Evolutionary conservation across 2,113 vertebrate genomes (phyloP), one percentile per base, ranked within the genome.

Genomic region (Girardinichthys multiradiatus): DNA sequence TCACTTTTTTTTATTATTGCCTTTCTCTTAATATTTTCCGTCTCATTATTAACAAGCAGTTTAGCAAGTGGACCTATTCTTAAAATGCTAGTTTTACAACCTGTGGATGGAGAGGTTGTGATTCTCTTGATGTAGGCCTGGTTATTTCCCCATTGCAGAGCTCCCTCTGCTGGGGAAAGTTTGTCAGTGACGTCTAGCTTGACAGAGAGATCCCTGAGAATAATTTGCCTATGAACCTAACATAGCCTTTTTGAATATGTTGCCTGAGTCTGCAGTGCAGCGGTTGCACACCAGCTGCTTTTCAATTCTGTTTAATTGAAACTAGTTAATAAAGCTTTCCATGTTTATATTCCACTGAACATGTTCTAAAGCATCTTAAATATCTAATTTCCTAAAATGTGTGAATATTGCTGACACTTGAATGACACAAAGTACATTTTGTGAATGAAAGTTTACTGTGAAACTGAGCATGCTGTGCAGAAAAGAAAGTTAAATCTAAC

Each of bases 401-500:
- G 61, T 79, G 72, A 78, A 76, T 71, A 80, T 70, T 75, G 24
- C 76, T 85, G 84, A 92, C 89, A 90, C 89, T 89, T 93, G 89
- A 92, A 91, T 91, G 89, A 86, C 81, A 80, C 84, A 89, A 82
- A 79, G 65, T 82, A 77, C 24, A 58, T 76, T 86, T 85, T 89
- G 83, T 86, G 89, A 86, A 72, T 76, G 81, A 87, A 74, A 68
- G 85, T 86, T 90, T 88, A 91, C 90, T 91, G 90, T 92, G 89
- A 90, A 88, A 90, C 73, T 72, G 66, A 89, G 82, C 80, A 80
- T 70, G 82, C 81, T 88, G 82, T 87, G 89, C 78, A 76, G 75
- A 79, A 74, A 72, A 76, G 70, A 78, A 76, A 82, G 72, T 15
- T 74, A 58, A 79, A 85, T 59, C 59, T 59, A 57, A 79, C 77